Conservation (phyloP, 2,113 vertebrate genomes). For the Anarhynchus alexandrinus region DNA sequence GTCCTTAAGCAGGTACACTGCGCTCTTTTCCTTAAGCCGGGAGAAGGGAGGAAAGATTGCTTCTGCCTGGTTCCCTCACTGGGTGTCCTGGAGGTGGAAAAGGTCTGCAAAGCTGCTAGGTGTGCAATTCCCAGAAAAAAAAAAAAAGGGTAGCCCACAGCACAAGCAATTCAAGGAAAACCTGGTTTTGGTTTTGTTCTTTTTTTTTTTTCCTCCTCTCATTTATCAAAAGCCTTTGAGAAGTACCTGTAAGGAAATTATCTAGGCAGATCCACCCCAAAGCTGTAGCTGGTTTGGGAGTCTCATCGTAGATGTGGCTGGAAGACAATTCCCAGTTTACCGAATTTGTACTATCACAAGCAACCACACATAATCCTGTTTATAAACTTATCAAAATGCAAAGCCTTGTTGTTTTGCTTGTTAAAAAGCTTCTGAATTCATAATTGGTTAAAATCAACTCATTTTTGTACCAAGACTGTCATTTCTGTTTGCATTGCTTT, state of each 20-base stretch:
- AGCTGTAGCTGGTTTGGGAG: not conserved
- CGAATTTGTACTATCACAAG: not conserved
- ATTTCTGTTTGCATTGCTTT: not conserved
- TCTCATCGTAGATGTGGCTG: not conserved
- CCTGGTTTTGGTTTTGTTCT: not conserved
- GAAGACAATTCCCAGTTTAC: not conserved
- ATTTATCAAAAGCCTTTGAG: not conserved
- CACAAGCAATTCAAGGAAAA: not conserved
- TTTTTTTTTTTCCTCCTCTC: not conserved
- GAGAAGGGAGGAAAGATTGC: not conserved
- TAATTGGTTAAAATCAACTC: not conserved
- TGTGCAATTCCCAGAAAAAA: not conserved
- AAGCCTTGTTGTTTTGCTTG: not conserved
- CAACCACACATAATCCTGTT: not conserved
- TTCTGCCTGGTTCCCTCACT: not conserved
- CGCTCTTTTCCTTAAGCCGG: accelerated
- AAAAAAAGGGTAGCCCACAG: not conserved
- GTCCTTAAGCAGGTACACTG: not conserved
- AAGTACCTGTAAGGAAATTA: not conserved
- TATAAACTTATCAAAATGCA: not conserved
- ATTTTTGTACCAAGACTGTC: not conserved
- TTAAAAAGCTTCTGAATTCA: not conserved
- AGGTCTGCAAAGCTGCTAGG: not conserved
- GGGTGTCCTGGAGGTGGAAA: not conserved
- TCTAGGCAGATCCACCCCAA: not conserved